phyloP scores from a whole-genome alignment of 1,140 invertebrate species.

The Heliconius congener region DNA sequence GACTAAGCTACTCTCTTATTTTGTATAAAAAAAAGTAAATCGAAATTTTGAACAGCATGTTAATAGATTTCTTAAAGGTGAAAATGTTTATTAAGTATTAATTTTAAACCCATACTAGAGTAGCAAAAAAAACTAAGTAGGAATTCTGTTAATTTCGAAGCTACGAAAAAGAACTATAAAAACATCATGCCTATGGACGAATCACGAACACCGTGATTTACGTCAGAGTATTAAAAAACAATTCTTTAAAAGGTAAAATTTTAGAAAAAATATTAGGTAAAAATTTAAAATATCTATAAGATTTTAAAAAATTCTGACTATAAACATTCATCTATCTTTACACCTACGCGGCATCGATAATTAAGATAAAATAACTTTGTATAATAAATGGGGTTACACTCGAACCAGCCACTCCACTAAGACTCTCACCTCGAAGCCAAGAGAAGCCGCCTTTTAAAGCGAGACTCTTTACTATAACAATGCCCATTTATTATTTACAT shows the following conservation, averaged over 20 bases:
- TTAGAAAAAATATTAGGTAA: neutral
- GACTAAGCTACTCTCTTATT: too few species aligned
- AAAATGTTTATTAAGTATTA: too few species aligned
- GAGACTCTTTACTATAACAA: constrained; percentile 29
- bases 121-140: neutral
- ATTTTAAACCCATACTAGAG: neutral
- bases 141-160: neutral
- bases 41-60: too few species aligned
- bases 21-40: too few species aligned
- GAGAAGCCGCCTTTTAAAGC: constrained; percentile 26
- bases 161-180: neutral
- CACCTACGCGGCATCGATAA: neutral
- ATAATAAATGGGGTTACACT: constrained; percentile 13
- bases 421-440: constrained; percentile 23
- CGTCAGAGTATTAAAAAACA: too few species aligned
- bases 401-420: constrained; percentile 27
- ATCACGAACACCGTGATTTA: neutral
- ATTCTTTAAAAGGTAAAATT: too few species aligned
- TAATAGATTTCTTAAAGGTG: too few species aligned
- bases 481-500: constrained; percentile 24
- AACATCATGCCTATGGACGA: neutral
- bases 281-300: neutral
- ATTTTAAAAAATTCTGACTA: neutral
- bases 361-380: neutral
- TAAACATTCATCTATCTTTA: neutral